These are phyloP conservation scores for Thelaira solivaga DNA, from an alignment of 2,888 invertebrate genomes.

Conservation along the genomic window DNA sequence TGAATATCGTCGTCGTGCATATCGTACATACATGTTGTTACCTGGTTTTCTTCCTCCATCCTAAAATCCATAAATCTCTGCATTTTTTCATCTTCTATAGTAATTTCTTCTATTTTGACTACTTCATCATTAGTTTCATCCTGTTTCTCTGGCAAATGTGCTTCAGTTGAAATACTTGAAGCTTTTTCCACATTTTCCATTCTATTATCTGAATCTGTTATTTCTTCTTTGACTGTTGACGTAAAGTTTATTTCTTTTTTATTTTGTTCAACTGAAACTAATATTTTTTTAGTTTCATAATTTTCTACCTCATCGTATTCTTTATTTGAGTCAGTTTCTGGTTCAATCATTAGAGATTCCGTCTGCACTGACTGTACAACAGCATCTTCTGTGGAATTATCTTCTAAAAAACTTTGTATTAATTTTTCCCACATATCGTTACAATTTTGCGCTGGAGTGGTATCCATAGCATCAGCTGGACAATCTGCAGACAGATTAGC, in stretches of 20 bases:
- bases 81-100: too few species aligned
- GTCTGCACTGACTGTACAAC: slow-evolving; percentile 16
- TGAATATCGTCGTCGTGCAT: slow-evolving; percentile 28
- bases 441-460: slow-evolving; percentile 9
- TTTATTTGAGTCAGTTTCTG: neutral
- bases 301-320: neutral
- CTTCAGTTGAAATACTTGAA: neutral
- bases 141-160: neutral
- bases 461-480: slow-evolving; percentile 8
- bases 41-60: slow-evolving; percentile 23
- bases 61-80: slow-evolving; percentile 11
- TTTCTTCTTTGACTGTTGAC: neutral
- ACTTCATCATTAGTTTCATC: neutral
- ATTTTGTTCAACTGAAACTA: neutral
- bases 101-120: neutral
- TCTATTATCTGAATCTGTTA: too few species aligned
- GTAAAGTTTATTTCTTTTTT: neutral
- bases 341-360: neutral
- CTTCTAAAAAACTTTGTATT: slow-evolving; percentile 57
- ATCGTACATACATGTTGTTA: slow-evolving; percentile 25
- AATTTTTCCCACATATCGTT: slow-evolving; percentile 53
- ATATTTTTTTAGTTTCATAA: neutral
- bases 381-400: slow-evolving; percentile 54
- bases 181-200: neutral
- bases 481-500: slow-evolving; percentile 56